Conservation (phyloP, 1,140 invertebrate genomes). For the Adelges cooleyi region DNA sequence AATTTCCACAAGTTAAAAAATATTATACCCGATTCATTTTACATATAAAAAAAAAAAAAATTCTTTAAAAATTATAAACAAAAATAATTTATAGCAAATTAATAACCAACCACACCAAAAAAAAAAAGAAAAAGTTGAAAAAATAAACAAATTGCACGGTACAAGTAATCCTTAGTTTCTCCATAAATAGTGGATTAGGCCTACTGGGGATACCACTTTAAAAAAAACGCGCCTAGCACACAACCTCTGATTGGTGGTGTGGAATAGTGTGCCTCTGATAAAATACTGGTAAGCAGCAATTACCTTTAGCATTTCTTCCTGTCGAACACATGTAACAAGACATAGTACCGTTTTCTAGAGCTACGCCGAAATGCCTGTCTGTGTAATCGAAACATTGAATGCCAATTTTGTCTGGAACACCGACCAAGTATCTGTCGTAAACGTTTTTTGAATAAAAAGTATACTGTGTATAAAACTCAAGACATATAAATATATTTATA, state of each 20-base stretch:
- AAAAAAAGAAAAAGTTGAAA: no score
- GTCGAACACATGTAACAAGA: not conserved
- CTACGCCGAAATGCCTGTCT: slow-evolving; percentile 3
- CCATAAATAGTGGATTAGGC: slow-evolving; percentile 21
- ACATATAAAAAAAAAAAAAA: no score
- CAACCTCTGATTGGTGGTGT: slow-evolving; percentile 20
- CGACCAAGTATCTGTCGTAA: not conserved
- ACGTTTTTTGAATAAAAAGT: no score
- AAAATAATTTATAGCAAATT: no score
- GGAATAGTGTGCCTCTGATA: slow-evolving; percentile 7
- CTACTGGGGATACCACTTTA: slow-evolving; percentile 29
- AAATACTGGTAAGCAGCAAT: not conserved
- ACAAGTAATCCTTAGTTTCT: not conserved
- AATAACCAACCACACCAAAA: no score
- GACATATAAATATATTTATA: not conserved
- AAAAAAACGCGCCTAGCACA: slow-evolving; percentile 27
- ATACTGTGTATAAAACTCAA: not conserved
- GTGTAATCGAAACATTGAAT: slow-evolving; percentile 7
- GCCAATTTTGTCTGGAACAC: not conserved
- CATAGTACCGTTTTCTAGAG: not conserved
- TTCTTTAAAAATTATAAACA: no score
- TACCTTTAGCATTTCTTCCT: not conserved
- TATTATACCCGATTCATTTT: no score
- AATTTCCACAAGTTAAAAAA: no score
- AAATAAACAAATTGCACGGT: not conserved